Conservation (phyloP, 2,113 vertebrate genomes). For the Perca flavescens region DNA sequence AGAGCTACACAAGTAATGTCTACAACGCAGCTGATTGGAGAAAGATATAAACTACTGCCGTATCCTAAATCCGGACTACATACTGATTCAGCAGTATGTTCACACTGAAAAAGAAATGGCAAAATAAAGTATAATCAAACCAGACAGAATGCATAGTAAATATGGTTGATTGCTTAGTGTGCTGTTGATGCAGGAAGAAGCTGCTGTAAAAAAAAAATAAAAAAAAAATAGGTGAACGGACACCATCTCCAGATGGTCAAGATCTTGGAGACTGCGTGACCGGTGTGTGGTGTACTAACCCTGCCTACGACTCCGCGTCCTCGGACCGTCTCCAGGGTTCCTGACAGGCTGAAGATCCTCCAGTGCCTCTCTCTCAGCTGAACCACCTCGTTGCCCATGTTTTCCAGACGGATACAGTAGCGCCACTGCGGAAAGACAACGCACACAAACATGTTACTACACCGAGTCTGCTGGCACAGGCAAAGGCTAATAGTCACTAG, state of each 20-base stretch:
- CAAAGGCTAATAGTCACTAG: neutral
- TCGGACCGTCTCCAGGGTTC: constrained; percentile 96
- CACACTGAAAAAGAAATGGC: too few species aligned
- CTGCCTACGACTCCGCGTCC: constrained; percentile 96
- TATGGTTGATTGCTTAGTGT: too few species aligned
- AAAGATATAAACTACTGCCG: too few species aligned
- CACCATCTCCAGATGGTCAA: neutral
- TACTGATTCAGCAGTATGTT: too few species aligned
- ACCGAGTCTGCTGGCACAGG: neutral
- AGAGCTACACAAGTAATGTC: too few species aligned
- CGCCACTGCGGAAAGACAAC: constrained; percentile 87
- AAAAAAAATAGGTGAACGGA: neutral
- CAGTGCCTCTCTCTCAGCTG: constrained; percentile 97
- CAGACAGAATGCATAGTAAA: too few species aligned
- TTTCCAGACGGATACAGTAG: constrained; percentile 98
- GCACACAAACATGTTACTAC: neutral
- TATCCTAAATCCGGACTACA: too few species aligned
- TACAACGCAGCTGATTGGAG: too few species aligned
- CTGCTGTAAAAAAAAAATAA: too few species aligned
- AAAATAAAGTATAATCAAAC: too few species aligned
- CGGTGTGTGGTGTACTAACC: constrained; percentile 78
- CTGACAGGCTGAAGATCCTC: constrained; percentile 98
- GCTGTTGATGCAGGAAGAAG: too few species aligned
- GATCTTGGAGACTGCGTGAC: neutral
- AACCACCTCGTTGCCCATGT: constrained; percentile 94